phyloP scores from a whole-genome alignment of 2,797 vertebrate genomes.

The Lagodon rhomboides region DNA sequence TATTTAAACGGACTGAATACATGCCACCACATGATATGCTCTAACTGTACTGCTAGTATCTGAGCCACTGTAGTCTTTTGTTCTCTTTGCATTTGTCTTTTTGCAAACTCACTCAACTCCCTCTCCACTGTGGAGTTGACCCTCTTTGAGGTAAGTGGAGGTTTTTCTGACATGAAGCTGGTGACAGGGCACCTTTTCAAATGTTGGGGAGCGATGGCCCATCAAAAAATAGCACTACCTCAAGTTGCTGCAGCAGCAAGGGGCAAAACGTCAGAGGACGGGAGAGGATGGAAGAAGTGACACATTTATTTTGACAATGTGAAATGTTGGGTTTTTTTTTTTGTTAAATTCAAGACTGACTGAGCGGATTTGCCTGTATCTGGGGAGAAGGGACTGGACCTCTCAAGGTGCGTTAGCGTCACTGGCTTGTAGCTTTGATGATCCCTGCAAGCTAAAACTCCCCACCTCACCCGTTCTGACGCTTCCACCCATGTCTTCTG shows the following conservation, averaged over 20 bases:
- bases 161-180: conserved; percentile 67
- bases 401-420: conserved; percentile 78
- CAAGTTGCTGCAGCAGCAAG: conserved; percentile 66
- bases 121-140: conserved; percentile 27
- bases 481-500: conserved; percentile 29
- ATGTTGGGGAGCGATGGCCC: conserved; percentile 50
- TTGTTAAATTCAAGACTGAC: conserved; percentile 77
- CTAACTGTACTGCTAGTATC: conserved; percentile 52
- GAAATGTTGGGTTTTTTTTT: conserved; percentile 57
- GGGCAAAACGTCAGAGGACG: conserved; percentile 65
- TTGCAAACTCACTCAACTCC: conserved; percentile 40
- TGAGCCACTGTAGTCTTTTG: conserved; percentile 49
- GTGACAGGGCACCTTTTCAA: conserved; percentile 72
- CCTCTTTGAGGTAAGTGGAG: conserved; percentile 62
- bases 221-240: conserved; percentile 68
- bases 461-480: conserved; percentile 22
- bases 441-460: conserved; percentile 26
- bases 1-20: conserved; percentile 73
- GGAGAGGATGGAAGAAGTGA: conserved; percentile 46
- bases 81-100: conserved; percentile 45
- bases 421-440: conserved; percentile 61
- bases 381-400: conserved; percentile 50
- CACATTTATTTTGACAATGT: conserved; percentile 81
- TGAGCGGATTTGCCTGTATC: conserved; percentile 70
- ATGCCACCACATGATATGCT: conserved; percentile 68